These are phyloP conservation scores for Pempheris klunzingeri DNA, from an alignment of 2,797 vertebrate genomes.

Conservation along the genomic window DNA sequence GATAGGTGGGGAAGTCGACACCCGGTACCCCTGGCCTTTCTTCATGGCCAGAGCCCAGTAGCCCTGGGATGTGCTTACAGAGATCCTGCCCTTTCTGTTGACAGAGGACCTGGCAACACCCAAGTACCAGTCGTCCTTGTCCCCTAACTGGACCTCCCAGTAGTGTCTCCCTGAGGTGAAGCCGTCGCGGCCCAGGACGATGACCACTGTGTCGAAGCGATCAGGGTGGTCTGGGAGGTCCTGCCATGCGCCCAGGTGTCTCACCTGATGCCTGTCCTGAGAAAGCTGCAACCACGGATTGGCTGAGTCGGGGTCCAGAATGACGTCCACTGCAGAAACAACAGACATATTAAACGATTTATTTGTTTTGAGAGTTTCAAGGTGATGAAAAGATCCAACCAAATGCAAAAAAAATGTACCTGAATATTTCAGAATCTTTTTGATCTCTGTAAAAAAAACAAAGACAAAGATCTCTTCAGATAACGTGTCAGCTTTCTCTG, in stretches of 20 bases:
- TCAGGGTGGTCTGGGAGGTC: slow-evolving; percentile 82
- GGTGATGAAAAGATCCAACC: background rate
- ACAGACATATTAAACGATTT: background rate
- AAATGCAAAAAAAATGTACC: slow-evolving; percentile 64
- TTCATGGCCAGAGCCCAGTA: slow-evolving; percentile 89
- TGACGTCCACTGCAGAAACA: slow-evolving; percentile 79
- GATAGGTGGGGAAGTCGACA: slow-evolving; percentile 79
- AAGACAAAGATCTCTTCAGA: background rate
- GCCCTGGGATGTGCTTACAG: slow-evolving; percentile 82
- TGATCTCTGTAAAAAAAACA: slow-evolving; percentile 79
- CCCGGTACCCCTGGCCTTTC: slow-evolving; percentile 83
- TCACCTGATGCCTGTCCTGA: slow-evolving; percentile 84
- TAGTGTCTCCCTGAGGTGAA: slow-evolving; percentile 85
- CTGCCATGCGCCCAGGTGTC: slow-evolving; percentile 84
- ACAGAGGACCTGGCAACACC: slow-evolving; percentile 85
- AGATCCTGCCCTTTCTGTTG: slow-evolving; percentile 87
- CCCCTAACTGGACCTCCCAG: slow-evolving; percentile 90
- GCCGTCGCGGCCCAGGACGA: slow-evolving; percentile 83
- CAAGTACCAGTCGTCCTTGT: slow-evolving; percentile 90
- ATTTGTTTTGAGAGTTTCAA: background rate
- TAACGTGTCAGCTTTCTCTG: background rate
- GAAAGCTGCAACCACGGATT: slow-evolving; percentile 90
- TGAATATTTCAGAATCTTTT: slow-evolving; percentile 81
- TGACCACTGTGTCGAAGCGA: slow-evolving; percentile 88
- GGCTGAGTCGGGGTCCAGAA: slow-evolving; percentile 87